Evolutionary conservation across 2,888 invertebrate genomes (phyloP), one percentile per base, ranked within the genome.

Genomic region (Eristalis arbustorum): DNA sequence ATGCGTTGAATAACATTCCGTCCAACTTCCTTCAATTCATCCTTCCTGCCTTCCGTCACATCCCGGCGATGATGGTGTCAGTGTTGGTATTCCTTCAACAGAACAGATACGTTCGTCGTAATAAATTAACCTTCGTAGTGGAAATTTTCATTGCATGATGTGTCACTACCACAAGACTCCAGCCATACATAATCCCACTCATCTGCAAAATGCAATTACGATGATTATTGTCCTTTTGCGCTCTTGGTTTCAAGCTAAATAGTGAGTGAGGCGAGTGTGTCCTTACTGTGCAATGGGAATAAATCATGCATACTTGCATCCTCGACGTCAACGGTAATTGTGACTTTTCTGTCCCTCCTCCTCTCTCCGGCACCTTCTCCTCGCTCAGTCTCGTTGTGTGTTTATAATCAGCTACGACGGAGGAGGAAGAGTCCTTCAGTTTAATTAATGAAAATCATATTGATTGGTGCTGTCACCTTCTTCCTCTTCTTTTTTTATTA

Each of bases 141-240:
- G 64, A 62, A 74, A 74, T 77, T 73, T 81, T 73, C 75, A 79
- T 83, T 72, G 72, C 63, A 77, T 42, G 57, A 87, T 83, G 68
- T 83, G 83, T 68, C 82, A 83, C 57, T 42, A 75, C 72, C 87
- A 76, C 72, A 75, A 79, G 78, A 83, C 57, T 72, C 49, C 72
- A 63, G 71, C 28, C 37, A 66, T 75, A 75, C 40, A 78, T 75
- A 78, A 87, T 72, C 78, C 42, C 71, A 83, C 74, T 87, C 75
- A 83, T 83, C 87, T 83, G 67, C 71, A 68, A 83, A 85, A 87
- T 87, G 83, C 83, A 87, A 87, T 87, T 87, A 78, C 75, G 75
- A 42, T 75, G 87, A 85, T 74, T 73, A 74, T 85, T 85, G 77
- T 85, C 42, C 78, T 78, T 77, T 82, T 82, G 49, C 49, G 49